A percentile compares a stretch with the other conserved stretches of the same genome.
phyloP scores from a whole-genome alignment of 2,113 vertebrate genomes.

The Hyaena hyaena region DNA sequence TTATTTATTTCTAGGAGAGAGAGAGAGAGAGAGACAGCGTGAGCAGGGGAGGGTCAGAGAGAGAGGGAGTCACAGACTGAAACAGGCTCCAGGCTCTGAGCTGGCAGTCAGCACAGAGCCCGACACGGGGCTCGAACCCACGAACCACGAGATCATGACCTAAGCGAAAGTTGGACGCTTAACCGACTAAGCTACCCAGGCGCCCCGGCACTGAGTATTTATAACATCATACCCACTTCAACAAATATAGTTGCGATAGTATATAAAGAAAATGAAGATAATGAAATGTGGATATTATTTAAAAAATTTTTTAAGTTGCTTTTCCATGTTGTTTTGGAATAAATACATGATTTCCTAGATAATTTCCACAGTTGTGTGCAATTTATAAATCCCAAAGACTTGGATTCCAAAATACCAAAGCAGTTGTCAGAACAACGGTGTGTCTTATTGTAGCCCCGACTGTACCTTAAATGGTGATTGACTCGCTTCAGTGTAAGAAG shows the following conservation, averaged over 20 bases:
- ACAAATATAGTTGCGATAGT: not conserved
- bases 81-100: no score
- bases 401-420: not conserved
- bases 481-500: not conserved
- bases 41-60: no score
- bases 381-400: not conserved
- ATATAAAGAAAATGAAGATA: not conserved
- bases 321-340: not conserved
- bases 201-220: not conserved
- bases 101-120: no score
- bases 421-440: not conserved
- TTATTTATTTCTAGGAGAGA: no score
- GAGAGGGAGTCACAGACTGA: no score
- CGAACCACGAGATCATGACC: no score
- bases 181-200: no score
- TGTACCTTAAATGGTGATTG: not conserved
- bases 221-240: not conserved
- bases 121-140: no score
- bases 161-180: no score
- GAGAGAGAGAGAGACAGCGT: no score
- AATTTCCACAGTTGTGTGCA: not conserved
- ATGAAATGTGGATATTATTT: not conserved
- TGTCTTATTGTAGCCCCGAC: not conserved
- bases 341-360: not conserved
- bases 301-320: not conserved